These are phyloP conservation scores for Hylia prasina DNA, from an alignment of 2,113 vertebrate species.

Conservation along the genomic window DNA sequence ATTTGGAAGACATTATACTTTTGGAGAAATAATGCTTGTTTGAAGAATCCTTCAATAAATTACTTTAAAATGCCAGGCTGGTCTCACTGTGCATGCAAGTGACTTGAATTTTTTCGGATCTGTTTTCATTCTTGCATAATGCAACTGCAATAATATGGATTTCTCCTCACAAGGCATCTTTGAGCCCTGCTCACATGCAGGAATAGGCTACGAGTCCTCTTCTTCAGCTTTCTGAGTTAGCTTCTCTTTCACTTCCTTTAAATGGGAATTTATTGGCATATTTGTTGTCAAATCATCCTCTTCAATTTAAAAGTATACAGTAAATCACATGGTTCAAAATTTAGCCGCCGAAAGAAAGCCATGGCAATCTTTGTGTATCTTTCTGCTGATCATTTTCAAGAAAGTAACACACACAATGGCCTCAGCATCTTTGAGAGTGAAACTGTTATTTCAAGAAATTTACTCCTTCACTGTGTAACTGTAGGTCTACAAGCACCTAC, in stretches of 20 bases:
- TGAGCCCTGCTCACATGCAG: not conserved
- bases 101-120: not conserved
- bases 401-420: not conserved
- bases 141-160: not conserved
- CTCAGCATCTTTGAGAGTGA: not conserved
- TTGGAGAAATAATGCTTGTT: not conserved
- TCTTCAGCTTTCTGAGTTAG: not conserved
- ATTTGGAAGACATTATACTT: not conserved
- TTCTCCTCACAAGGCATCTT: not conserved
- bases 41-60: not conserved
- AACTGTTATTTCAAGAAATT: not conserved
- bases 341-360: not conserved
- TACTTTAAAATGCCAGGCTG: not conserved
- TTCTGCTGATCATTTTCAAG: not conserved
- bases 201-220: not conserved
- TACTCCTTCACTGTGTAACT: not conserved
- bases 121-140: not conserved
- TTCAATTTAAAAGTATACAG: not conserved
- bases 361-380: not conserved
- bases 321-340: not conserved
- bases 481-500: not conserved
- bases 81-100: not conserved
- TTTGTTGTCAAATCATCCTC: not conserved
- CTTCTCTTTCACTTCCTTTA: not conserved
- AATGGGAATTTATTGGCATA: not conserved